Conservation (phyloP, 2,113 vertebrate species). For the Microcebus griseorufus region DNA sequence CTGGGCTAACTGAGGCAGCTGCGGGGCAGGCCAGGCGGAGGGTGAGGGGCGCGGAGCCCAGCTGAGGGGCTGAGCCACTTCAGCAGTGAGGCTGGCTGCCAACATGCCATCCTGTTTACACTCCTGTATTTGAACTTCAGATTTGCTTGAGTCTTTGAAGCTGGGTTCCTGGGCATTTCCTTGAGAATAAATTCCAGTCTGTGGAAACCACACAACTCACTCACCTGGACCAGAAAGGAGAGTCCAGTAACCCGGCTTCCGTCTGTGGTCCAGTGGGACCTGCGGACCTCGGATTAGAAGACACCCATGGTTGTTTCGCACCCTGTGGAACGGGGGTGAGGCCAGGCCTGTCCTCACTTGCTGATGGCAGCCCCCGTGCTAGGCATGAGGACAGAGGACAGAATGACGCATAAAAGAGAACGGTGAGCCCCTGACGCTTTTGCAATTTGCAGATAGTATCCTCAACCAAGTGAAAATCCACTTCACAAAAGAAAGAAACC, state of each 20-base stretch:
- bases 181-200: constrained; percentile 48
- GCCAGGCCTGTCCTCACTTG: neutral
- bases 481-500: neutral
- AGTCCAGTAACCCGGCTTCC: neutral
- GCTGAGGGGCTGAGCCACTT: neutral
- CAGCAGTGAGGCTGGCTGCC: neutral
- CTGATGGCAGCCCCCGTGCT: neutral
- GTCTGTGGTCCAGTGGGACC: neutral
- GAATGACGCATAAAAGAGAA: neutral
- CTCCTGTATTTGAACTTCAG: constrained; percentile 58
- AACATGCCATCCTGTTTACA: constrained; percentile 50
- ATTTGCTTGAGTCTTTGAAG: constrained; percentile 63
- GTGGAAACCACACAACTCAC: constrained; percentile 45
- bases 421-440: neutral
- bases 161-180: constrained; percentile 38
- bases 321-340: neutral
- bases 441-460: neutral
- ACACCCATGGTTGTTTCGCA: neutral
- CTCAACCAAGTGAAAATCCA: neutral
- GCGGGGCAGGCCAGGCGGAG: neutral
- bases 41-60: neutral
- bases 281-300: neutral
- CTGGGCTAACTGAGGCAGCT: constrained; percentile 15
- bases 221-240: neutral
- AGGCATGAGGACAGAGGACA: neutral